Conservation (phyloP, 1,140 invertebrate genomes). For the Pinna nobilis region DNA sequence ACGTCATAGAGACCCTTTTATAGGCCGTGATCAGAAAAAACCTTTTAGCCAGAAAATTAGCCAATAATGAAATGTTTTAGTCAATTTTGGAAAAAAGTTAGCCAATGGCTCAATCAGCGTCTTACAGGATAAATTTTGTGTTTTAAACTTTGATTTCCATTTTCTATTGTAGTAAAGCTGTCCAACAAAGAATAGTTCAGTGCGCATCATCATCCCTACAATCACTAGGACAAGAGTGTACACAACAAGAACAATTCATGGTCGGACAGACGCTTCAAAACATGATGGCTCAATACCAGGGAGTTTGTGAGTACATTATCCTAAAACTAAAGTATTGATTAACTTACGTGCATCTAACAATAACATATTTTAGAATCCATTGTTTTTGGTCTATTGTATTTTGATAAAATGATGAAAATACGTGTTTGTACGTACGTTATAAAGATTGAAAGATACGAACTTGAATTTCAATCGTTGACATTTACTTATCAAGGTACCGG, state of each 20-base stretch:
- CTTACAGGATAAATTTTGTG: too few species aligned
- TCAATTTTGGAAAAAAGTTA: too few species aligned
- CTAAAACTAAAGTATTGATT: neutral
- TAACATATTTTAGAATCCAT: too few species aligned
- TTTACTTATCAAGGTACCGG: conserved; percentile 20
- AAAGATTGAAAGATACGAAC: neutral
- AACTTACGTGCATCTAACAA: too few species aligned
- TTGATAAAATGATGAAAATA: too few species aligned
- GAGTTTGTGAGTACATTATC: conserved; percentile 30
- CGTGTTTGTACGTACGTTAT: neutral
- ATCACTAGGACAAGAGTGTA: conserved; percentile 30
- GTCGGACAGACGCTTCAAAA: conserved; percentile 45
- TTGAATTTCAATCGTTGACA: neutral
- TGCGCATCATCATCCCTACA: conserved; percentile 37
- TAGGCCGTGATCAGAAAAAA: too few species aligned
- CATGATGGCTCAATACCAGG: conserved; percentile 45
- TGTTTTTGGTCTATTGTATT: too few species aligned
- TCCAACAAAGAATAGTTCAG: conserved; percentile 36
- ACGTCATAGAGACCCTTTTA: too few species aligned
- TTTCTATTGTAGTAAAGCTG: conserved; percentile 15
- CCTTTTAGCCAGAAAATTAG: neutral
- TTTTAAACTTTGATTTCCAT: neutral
- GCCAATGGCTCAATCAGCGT: too few species aligned
- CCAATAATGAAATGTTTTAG: too few species aligned
- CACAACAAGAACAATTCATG: conserved; percentile 42